Conservation (phyloP, 2,888 invertebrate genomes). For the Trissoscelio sp. region DNA sequence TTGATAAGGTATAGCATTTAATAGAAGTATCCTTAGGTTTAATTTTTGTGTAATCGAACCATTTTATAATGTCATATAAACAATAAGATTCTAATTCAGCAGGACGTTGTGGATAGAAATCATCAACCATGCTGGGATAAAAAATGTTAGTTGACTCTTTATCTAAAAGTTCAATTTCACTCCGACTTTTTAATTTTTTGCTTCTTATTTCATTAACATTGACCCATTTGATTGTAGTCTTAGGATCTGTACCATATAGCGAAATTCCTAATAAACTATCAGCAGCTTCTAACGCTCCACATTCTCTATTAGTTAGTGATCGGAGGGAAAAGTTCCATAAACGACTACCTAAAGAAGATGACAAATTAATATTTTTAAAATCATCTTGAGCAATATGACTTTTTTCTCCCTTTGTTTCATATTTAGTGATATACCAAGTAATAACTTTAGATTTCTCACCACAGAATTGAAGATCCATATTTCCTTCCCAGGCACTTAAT, state of each 20-base stretch:
- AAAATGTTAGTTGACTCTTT: slow-evolving; percentile 74
- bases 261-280: too few relatives aligned
- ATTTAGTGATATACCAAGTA: too few relatives aligned
- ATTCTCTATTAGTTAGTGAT: slow-evolving; percentile 59
- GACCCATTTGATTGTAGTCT: too few relatives aligned
- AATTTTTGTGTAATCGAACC: slow-evolving; percentile 58
- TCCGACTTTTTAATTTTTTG: too few relatives aligned
- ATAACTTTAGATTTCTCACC: too few relatives aligned
- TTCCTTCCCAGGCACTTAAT: slow-evolving; percentile 58
- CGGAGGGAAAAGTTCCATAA: slow-evolving; percentile 75
- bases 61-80: slow-evolving; percentile 64
- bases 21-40: slow-evolving; percentile 11
- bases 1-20: slow-evolving; percentile 13
- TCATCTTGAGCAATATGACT: slow-evolving; percentile 70
- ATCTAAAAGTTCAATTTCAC: too few relatives aligned
- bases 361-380: slow-evolving; percentile 73
- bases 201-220: too few relatives aligned
- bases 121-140: slow-evolving; percentile 73
- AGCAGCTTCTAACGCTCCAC: too few relatives aligned
- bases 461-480: slow-evolving; percentile 10
- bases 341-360: slow-evolving; percentile 52
- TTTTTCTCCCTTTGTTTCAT: slow-evolving; percentile 76
- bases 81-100: slow-evolving; percentile 68
- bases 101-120: slow-evolving; percentile 74
- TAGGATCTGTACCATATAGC: slow-evolving; percentile 75